phyloP scores from a whole-genome alignment of 2,113 vertebrate species.

The Glaucomys volans region DNA sequence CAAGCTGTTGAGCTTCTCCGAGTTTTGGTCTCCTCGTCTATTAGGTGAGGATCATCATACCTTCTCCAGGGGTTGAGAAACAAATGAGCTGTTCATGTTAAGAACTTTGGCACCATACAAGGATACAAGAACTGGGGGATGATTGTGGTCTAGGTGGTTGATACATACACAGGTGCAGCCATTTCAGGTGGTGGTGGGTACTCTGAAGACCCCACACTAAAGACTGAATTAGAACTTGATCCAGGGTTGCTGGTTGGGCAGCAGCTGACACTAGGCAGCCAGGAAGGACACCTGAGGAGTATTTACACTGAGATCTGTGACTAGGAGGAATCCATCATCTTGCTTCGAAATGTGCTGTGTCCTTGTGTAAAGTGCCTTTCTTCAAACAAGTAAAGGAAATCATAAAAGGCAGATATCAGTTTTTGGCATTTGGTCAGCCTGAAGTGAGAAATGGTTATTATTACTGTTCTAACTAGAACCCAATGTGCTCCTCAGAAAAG shows the following conservation, averaged over 20 bases:
- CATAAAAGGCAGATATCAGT: background rate
- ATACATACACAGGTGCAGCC: background rate
- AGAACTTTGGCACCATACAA: background rate
- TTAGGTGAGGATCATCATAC: background rate
- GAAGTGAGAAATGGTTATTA: background rate
- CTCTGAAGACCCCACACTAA: background rate
- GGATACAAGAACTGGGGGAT: background rate
- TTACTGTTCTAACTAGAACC: background rate
- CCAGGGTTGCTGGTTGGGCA: background rate
- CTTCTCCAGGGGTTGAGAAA: background rate
- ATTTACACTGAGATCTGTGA: background rate
- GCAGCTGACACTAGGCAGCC: background rate
- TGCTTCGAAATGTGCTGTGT: background rate
- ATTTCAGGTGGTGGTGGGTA: background rate
- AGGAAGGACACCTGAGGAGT: background rate
- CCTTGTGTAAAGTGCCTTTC: background rate
- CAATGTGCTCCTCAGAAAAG: background rate
- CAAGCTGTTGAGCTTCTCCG: background rate
- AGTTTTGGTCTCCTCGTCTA: background rate
- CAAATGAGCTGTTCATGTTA: background rate
- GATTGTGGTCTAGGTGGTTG: background rate
- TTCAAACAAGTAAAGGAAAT: constrained; percentile 4
- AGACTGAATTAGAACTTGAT: constrained; percentile 15
- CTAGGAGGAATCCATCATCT: background rate
- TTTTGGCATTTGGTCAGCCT: background rate